A percentile compares a stretch with the other conserved stretches of the same genome.
Evolutionary conservation across 2,113 vertebrate species (phyloP).

Genomic region (Euleptes europaea): DNA sequence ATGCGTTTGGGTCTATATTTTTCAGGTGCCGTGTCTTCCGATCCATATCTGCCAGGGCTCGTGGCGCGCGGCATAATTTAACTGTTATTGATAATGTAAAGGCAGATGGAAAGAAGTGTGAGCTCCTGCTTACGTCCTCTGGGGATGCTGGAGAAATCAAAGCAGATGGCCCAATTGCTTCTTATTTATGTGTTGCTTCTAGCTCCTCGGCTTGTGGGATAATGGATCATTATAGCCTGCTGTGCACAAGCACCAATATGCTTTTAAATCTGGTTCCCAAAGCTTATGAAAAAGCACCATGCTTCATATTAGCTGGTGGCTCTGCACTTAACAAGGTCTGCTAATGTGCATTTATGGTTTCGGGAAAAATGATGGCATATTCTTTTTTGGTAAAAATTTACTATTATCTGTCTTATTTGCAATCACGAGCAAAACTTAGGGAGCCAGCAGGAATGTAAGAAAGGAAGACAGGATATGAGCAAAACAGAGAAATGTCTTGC

Average conservation of each 20-base stretch:
- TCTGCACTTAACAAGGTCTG: conserved; percentile 81
- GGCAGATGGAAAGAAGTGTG: conserved; percentile 91
- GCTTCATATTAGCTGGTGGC: conserved; percentile 89
- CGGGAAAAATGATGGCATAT: conserved; percentile 21
- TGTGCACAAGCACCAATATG: conserved; percentile 97
- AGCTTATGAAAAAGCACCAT: conserved; percentile 85
- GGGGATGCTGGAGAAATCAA: conserved; percentile 91
- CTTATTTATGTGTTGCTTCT: conserved; percentile 96
- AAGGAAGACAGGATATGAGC: too few relatives aligned
- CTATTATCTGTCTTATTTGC: not conserved
- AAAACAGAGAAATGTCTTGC: too few relatives aligned
- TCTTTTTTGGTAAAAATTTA: not conserved
- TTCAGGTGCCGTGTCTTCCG: conserved; percentile 79
- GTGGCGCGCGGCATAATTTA: conserved; percentile 85
- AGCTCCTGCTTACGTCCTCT: conserved; percentile 82
- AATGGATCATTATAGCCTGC: conserved; percentile 97
- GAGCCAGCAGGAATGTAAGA: too few relatives aligned
- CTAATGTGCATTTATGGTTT: conserved; percentile 76
- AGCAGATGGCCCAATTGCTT: conserved; percentile 98
- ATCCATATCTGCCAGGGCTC: conserved; percentile 83
- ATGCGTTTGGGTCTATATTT: conserved; percentile 83
- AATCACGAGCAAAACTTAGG: too few relatives aligned
- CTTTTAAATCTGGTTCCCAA: conserved; percentile 94
- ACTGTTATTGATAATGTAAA: conserved; percentile 98
- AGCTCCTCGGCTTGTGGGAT: conserved; percentile 86